These are phyloP conservation scores for Onychostoma macrolepis DNA, from an alignment of 2,113 vertebrate species.

Conservation along the genomic window DNA sequence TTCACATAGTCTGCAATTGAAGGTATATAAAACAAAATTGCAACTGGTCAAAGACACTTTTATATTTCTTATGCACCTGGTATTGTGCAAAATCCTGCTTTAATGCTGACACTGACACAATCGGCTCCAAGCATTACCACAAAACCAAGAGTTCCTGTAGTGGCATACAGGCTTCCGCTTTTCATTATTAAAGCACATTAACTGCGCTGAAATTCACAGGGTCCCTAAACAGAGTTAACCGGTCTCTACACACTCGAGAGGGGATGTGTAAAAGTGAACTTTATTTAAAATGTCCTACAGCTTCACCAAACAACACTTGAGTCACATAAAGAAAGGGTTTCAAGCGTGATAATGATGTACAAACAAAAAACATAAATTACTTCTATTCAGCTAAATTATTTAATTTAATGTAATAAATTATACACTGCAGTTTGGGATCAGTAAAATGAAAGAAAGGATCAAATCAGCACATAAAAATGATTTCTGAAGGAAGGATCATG, in stretches of 20 bases:
- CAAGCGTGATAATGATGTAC: background rate
- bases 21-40: constrained; percentile 28
- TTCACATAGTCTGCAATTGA: constrained; percentile 90
- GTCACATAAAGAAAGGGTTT: background rate
- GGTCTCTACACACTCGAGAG: background rate
- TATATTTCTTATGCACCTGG: constrained; percentile 3
- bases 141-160: constrained; percentile 27
- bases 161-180: background rate
- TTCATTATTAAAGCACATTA: constrained; percentile 1
- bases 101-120: constrained; percentile 22
- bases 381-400: background rate
- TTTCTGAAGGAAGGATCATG: too few species aligned
- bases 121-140: background rate
- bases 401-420: background rate
- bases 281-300: background rate
- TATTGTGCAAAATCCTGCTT: constrained; percentile 26
- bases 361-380: background rate
- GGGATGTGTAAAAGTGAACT: background rate
- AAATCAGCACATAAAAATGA: background rate
- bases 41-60: background rate
- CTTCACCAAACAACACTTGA: background rate
- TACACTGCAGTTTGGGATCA: background rate
- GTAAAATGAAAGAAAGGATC: background rate
- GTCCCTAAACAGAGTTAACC: background rate
- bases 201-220: background rate